Evolutionary conservation across 2,797 vertebrate genomes (phyloP).

Genomic region (Gadopsis marmoratus): DNA sequence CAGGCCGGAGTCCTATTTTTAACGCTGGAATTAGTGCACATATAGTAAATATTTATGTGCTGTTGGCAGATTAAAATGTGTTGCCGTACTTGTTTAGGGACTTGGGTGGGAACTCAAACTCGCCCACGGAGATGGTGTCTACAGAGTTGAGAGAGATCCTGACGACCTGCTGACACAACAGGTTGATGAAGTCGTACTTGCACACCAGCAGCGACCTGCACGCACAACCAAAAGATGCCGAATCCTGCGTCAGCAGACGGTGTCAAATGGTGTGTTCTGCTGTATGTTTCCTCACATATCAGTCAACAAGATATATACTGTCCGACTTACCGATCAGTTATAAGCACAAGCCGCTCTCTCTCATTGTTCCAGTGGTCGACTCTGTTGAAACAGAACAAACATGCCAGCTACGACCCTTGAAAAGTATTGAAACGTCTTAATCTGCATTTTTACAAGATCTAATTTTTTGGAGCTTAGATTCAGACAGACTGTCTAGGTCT

Average conservation of each 20-base stretch:
- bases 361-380: slow-evolving; percentile 99
- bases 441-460: too few species aligned
- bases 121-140: slow-evolving; percentile 94
- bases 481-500: too few species aligned
- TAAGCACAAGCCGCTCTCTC: slow-evolving; percentile 93
- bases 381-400: slow-evolving; percentile 73
- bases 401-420: too few species aligned
- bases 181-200: slow-evolving; percentile 97
- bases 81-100: slow-evolving; percentile 93
- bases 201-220: slow-evolving; percentile 92
- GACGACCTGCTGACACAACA: slow-evolving; percentile 94
- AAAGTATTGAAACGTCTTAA: too few species aligned
- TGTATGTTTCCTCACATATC: background rate
- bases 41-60: background rate
- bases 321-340: slow-evolving; percentile 87
- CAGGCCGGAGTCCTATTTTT: background rate
- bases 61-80: background rate
- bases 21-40: background rate
- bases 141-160: slow-evolving; percentile 90
- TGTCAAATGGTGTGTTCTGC: background rate
- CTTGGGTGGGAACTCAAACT: slow-evolving; percentile 95
- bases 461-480: too few species aligned
- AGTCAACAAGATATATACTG: background rate
- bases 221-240: slow-evolving; percentile 13
- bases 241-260: background rate